Percentiles rank a stretch among this genome's conserved stretches.
Conservation (phyloP, 2,888 invertebrate species). For the Nebria brevicollis region DNA sequence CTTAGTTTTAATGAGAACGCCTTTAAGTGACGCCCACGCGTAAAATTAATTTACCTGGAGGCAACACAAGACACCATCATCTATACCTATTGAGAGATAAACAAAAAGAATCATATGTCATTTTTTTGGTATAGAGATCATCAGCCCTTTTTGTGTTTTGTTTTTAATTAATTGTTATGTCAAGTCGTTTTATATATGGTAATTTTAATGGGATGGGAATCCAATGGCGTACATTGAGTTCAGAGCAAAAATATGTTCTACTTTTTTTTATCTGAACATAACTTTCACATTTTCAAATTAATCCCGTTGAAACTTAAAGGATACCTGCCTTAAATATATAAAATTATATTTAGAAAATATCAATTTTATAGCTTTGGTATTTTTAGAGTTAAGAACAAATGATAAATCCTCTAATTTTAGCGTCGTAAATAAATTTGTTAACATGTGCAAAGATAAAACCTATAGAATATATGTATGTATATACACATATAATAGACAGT, state of each 20-base stretch:
- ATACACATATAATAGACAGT: too few species aligned
- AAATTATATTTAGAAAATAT: too few species aligned
- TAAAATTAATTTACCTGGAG: background rate
- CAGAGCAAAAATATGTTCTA: background rate
- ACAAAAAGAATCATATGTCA: background rate
- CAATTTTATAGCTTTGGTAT: too few species aligned
- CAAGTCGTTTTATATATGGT: background rate
- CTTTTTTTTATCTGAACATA: background rate
- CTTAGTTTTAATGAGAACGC: background rate
- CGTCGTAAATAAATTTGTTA: too few species aligned
- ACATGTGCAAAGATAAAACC: too few species aligned
- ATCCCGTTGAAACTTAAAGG: too few species aligned
- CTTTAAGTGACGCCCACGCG: background rate
- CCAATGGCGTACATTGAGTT: background rate
- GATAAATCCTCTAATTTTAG: too few species aligned
- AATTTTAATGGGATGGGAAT: background rate
- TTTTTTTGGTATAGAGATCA: background rate
- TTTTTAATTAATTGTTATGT: background rate
- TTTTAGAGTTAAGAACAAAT: too few species aligned
- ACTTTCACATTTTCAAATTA: too few species aligned
- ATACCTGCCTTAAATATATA: too few species aligned
- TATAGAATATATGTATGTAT: too few species aligned
- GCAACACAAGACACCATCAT: background rate
- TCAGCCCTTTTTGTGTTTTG: background rate
- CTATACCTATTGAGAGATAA: background rate